Percentiles rank a stretch among this genome's conserved stretches.
phyloP scores from a whole-genome alignment of 1,140 invertebrate species.

The Idris sp. region DNA sequence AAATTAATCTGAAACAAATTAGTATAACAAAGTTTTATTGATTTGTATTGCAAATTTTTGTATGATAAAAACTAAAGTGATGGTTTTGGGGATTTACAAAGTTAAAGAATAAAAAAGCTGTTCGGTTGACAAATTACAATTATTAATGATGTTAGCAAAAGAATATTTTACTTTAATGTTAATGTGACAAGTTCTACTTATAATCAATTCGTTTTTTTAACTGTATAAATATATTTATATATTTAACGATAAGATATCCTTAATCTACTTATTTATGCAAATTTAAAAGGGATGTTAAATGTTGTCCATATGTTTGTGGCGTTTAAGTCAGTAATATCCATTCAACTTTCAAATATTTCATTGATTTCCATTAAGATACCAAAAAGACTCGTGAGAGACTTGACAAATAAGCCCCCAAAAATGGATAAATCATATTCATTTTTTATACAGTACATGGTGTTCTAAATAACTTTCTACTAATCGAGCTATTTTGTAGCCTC shows the following conservation, averaged over 20 bases:
- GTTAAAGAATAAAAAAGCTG: too few relatives aligned
- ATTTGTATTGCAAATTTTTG: too few relatives aligned
- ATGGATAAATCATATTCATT: conserved; percentile 23
- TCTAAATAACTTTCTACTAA: conserved; percentile 24
- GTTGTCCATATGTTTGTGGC: conserved; percentile 7
- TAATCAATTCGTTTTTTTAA: too few relatives aligned
- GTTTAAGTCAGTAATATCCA: conserved; percentile 34
- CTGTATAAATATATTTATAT: conserved; percentile 11
- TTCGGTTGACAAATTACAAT: too few relatives aligned
- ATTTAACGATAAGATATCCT: conserved; percentile 10
- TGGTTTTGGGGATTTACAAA: too few relatives aligned
- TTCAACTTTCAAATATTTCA: conserved; percentile 37
- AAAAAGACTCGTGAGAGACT: conserved; percentile 8
- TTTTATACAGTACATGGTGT: conserved; percentile 19
- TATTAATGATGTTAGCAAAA: too few relatives aligned
- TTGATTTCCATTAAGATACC: conserved; percentile 55
- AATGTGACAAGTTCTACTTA: too few relatives aligned
- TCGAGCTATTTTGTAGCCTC: background rate
- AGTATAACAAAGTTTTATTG: too few relatives aligned
- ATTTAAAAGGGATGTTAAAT: conserved; percentile 15
- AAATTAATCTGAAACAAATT: too few relatives aligned
- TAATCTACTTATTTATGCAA: conserved; percentile 29
- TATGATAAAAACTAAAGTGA: too few relatives aligned
- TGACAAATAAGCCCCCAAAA: conserved; percentile 2
- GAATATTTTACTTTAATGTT: too few relatives aligned